Percentiles rank a stretch among this genome's conserved stretches.
Evolutionary conservation across 2,797 vertebrate species (phyloP).

Genomic region (Acanthiza pusilla): DNA sequence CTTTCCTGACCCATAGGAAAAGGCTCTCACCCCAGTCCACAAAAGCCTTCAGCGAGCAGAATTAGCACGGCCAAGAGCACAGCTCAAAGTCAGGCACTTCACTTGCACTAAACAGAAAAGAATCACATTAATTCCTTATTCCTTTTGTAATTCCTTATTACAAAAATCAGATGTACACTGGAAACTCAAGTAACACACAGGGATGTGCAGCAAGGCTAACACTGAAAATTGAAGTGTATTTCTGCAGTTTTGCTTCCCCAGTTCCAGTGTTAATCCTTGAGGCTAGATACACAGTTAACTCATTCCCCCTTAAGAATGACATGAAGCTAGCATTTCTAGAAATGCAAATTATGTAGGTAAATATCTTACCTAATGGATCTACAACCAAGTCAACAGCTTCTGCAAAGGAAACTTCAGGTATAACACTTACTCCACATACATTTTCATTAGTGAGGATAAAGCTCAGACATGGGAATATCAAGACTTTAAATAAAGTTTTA

Average conservation of each 20-base stretch:
- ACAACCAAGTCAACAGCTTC: neutral
- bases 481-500: neutral
- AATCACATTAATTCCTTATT: neutral
- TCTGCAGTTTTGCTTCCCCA: neutral
- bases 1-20: neutral
- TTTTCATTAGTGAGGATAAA: neutral
- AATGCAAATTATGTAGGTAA: neutral
- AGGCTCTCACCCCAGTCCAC: neutral
- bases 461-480: neutral
- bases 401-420: neutral
- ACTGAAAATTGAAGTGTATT: neutral
- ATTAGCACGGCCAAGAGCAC: neutral
- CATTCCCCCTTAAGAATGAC: neutral
- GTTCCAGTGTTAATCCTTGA: neutral
- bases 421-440: neutral
- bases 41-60: neutral
- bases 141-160: neutral
- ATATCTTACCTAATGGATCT: neutral
- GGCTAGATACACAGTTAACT: neutral
- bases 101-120: neutral
- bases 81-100: neutral
- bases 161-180: neutral
- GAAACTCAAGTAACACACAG: neutral
- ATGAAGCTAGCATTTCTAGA: neutral
- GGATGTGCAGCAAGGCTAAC: neutral